phyloP scores from a whole-genome alignment of 30 jellyfish, hydroid and myxozoan genomes.

The Phacellophora camtschatica region DNA sequence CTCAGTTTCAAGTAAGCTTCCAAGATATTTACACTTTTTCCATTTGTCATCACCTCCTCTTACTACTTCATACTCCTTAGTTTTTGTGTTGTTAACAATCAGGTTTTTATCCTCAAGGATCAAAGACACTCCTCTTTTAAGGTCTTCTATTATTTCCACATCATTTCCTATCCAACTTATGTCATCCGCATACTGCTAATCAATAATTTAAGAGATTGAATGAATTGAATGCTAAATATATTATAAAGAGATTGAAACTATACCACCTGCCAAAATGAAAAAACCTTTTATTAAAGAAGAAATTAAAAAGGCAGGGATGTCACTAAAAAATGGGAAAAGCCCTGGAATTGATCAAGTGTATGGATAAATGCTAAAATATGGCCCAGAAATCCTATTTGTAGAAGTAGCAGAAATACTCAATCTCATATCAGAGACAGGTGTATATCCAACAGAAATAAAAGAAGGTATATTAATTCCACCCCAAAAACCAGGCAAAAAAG shows the following conservation, averaged over 20 bases:
- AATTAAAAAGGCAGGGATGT: neutral
- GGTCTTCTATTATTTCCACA: too few relatives aligned
- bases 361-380: slow-evolving; percentile 24
- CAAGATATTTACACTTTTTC: too few relatives aligned
- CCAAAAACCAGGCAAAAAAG: slow-evolving; percentile 41
- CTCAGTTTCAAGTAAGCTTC: too few relatives aligned
- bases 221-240: too few relatives aligned
- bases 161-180: too few relatives aligned
- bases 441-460: slow-evolving; percentile 28
- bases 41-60: too few relatives aligned
- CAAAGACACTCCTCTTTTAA: too few relatives aligned
- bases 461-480: slow-evolving; percentile 13
- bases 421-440: slow-evolving; percentile 30
- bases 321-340: slow-evolving; percentile 13
- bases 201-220: too few relatives aligned
- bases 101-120: too few relatives aligned
- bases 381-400: neutral
- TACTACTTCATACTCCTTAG: too few relatives aligned
- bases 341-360: slow-evolving; percentile 12
- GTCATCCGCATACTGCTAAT: too few relatives aligned
- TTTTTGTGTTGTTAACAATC: too few relatives aligned
- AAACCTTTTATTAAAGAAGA: neutral
- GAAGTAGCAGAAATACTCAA: slow-evolving; percentile 22
- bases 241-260: neutral
- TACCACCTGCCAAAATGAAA: neutral